Conservation (phyloP, 2,113 vertebrate species). For the Vulpes ferrilata region DNA sequence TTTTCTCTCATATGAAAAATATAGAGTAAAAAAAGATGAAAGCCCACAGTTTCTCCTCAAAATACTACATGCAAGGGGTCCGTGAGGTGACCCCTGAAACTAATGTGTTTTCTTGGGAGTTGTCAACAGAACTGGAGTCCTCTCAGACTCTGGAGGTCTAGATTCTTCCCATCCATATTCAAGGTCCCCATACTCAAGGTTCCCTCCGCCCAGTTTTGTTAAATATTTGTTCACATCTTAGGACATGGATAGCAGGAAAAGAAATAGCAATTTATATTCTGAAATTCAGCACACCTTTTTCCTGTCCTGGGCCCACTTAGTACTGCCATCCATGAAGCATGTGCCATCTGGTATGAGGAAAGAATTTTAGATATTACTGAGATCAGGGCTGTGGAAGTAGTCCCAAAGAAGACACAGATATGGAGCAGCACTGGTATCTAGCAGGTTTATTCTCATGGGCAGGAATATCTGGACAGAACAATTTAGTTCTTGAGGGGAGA, state of each 20-base stretch:
- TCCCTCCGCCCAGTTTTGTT: not conserved
- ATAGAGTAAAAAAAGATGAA: not conserved
- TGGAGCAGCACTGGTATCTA: not conserved
- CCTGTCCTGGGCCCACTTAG: not conserved
- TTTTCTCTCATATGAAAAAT: conserved; percentile 15
- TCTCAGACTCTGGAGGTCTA: not conserved
- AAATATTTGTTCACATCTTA: not conserved
- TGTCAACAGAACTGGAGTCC: not conserved
- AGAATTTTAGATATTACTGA: not conserved
- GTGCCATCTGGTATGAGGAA: not conserved
- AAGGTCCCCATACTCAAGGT: not conserved
- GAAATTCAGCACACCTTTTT: not conserved
- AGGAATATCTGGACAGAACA: not conserved
- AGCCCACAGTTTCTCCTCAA: not conserved
- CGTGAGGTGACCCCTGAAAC: not conserved
- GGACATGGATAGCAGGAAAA: not conserved
- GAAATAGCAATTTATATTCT: not conserved
- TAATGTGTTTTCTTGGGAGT: not conserved
- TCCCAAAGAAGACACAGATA: not conserved
- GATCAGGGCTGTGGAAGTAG: not conserved
- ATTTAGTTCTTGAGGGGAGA: not conserved
- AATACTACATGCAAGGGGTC: not conserved
- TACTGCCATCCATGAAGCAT: not conserved
- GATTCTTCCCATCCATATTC: not conserved
- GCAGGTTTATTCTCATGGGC: not conserved